Conservation (phyloP, 2,797 vertebrate species). For the Danio aesculapii region DNA sequence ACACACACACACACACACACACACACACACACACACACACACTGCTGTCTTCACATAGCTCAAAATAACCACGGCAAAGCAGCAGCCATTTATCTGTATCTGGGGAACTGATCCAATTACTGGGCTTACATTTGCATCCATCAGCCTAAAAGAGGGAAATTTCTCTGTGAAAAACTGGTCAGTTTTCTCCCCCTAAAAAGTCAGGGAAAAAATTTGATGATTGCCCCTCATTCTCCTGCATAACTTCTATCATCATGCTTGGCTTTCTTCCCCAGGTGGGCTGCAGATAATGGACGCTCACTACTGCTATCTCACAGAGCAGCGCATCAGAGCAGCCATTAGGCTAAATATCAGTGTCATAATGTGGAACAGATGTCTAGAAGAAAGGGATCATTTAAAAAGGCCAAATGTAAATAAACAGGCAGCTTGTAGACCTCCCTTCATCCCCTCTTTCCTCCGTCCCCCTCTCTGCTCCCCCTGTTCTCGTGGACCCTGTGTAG, state of each 20-base stretch:
- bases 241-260: slow-evolving; percentile 56
- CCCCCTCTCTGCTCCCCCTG: slow-evolving; percentile 24
- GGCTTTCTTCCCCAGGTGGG: slow-evolving; percentile 52
- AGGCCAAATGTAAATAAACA: slow-evolving; percentile 86
- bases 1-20: slow-evolving; percentile 67
- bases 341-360: slow-evolving; percentile 81
- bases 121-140: slow-evolving; percentile 94
- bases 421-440: slow-evolving; percentile 70
- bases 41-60: slow-evolving; percentile 77
- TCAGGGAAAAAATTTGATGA: slow-evolving; percentile 10
- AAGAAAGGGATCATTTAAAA: slow-evolving; percentile 84
- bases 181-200: slow-evolving; percentile 13
- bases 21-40: background rate
- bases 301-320: slow-evolving; percentile 50
- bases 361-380: slow-evolving; percentile 83
- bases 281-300: slow-evolving; percentile 41
- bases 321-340: slow-evolving; percentile 76
- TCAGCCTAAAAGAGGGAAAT: slow-evolving; percentile 75
- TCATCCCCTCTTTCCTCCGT: slow-evolving; percentile 49
- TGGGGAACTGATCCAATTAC: slow-evolving; percentile 97
- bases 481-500: slow-evolving; percentile 74
- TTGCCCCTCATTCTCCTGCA: slow-evolving; percentile 11
- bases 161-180: slow-evolving; percentile 61
- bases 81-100: slow-evolving; percentile 93
- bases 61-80: slow-evolving; percentile 87